Conservation (phyloP, 1,140 invertebrate species). For the Zophobas morio region DNA sequence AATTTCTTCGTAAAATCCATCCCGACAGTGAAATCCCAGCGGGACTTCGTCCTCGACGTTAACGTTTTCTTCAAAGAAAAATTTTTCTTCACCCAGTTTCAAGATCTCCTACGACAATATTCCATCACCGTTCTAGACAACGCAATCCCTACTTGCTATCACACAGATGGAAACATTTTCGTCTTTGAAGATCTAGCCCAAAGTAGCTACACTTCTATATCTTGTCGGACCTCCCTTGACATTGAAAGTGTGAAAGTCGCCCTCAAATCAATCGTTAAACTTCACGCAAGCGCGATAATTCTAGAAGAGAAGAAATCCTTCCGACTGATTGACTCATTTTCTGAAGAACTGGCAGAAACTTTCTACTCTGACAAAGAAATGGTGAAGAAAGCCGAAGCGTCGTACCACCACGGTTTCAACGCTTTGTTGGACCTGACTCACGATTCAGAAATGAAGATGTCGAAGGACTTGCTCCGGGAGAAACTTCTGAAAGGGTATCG, state of each 20-base stretch:
- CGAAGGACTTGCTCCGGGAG: background rate
- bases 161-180: conserved; percentile 10
- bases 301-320: conserved; percentile 57
- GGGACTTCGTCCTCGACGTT: conserved; percentile 30
- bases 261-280: conserved; percentile 50
- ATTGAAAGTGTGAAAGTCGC: conserved; percentile 44
- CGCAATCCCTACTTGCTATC: conserved; percentile 43
- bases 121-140: conserved; percentile 20
- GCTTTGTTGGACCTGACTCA: conserved; percentile 9
- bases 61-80: conserved; percentile 39
- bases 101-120: background rate
- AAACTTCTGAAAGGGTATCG: background rate
- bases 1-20: conserved; percentile 46
- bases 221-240: conserved; percentile 17
- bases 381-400: background rate
- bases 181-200: conserved; percentile 52
- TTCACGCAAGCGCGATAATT: conserved; percentile 55
- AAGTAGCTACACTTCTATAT: conserved; percentile 33
- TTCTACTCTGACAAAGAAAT: conserved; percentile 33
- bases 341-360: conserved; percentile 50
- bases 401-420: background rate
- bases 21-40: conserved; percentile 19
- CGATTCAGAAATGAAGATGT: background rate
- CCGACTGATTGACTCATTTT: conserved; percentile 24
- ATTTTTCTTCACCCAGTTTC: conserved; percentile 16